Evolutionary conservation across 2,797 vertebrate species (phyloP), one percentile per base, ranked within the genome.

Genomic region (Cichlasoma orientale): DNA sequence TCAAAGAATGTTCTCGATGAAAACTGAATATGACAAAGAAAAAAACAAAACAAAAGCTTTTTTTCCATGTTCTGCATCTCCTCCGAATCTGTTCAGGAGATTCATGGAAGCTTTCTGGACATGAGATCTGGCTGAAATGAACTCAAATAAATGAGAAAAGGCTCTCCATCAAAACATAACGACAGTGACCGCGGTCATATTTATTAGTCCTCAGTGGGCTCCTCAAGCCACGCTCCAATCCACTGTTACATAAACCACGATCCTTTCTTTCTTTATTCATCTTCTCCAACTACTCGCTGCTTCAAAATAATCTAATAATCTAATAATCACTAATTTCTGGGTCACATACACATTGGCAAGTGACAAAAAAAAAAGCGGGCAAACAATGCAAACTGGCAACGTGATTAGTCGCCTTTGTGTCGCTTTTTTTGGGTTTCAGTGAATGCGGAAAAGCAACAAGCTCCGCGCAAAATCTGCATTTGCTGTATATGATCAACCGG

Each of bases 201-300:
- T 23, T 72, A 83, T 87, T 76, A 82, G 72, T 38, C 21, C 56
- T 77, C 23, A 55, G 59, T 68, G 70, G 59, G 75, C 56, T 58
- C 66, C 71, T 68, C 57, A 79, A 73, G 66, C 77, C 75, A 81
- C 23, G 16, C 41, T 50, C 0, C 75, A 66, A 14, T 50, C 78
- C 56, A 52, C 71, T 72, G 3, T 86, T 87, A 86, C 72, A 78
- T 84, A 84, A 89, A 77, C 41, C 33, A 54, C 6, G 7, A 70
- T 73, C 2, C 54, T 55, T 36, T 50, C 47, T 76, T 70, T 4
- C 7, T 41, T 58, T 25, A 19, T 13, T 16, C 50, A 50, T 2
- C 4, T 13, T 56, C 21, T 25, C 21, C 47, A 13, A 25, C 13
- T 21, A 19, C 21, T 61, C 9, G 4, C 4, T n/a, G 7, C 7